Evolutionary conservation across 1,140 invertebrate species (phyloP).

Genomic region (Nephotettix cincticeps): DNA sequence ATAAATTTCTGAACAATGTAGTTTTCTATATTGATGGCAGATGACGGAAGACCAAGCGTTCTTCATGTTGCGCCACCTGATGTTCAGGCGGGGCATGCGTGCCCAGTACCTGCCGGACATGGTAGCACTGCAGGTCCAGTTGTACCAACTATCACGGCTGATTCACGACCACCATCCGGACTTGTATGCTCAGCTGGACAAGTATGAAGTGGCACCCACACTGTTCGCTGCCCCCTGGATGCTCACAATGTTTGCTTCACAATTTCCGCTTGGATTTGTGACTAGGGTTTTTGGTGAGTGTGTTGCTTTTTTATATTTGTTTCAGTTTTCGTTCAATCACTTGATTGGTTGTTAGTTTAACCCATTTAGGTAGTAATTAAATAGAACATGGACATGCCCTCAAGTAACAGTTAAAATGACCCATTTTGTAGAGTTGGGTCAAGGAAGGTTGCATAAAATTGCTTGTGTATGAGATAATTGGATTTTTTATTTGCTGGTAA

Average conservation of each 20-base stretch:
- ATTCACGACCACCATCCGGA: conserved; percentile 84
- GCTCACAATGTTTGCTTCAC: conserved; percentile 92
- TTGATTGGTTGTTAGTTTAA: too few relatives aligned
- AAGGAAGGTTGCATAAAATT: too few relatives aligned
- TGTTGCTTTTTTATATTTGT: conserved; percentile 76
- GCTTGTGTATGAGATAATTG: too few relatives aligned
- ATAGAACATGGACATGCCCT: too few relatives aligned
- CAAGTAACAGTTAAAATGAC: too few relatives aligned
- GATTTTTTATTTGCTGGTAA: too few relatives aligned
- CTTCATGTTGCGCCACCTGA: conserved; percentile 81
- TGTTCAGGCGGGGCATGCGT: conserved; percentile 84
- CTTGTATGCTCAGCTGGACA: conserved; percentile 86
- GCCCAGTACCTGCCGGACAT: conserved; percentile 92
- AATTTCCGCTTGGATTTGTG: conserved; percentile 95
- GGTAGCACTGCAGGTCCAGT: conserved; percentile 85
- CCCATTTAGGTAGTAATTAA: too few relatives aligned
- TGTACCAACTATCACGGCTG: conserved; percentile 92
- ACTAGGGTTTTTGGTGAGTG: conserved; percentile 86
- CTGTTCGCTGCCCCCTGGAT: conserved; percentile 96
- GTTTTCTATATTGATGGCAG: conserved; percentile 58
- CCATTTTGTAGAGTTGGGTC: too few relatives aligned
- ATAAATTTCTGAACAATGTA: too few relatives aligned
- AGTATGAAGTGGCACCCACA: conserved; percentile 86
- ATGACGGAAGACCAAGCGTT: conserved; percentile 90
- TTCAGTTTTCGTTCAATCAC: too few relatives aligned